Evolutionary conservation across 2,888 invertebrate genomes (phyloP).

Genomic region (Ophioninae sp.): DNA sequence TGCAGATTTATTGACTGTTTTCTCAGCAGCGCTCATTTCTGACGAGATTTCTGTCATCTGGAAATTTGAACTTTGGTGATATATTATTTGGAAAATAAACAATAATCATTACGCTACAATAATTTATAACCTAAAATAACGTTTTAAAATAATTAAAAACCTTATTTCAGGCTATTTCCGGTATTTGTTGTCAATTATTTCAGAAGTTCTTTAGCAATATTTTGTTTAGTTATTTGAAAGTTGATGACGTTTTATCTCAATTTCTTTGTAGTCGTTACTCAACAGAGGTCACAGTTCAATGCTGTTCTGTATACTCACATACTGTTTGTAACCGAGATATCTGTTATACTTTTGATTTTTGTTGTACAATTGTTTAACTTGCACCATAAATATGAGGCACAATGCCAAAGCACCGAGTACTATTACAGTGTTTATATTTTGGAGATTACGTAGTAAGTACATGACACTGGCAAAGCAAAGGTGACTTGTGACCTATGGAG

Average conservation of each 20-base stretch:
- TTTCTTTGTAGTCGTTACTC: neutral
- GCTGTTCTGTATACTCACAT: constrained; percentile 76
- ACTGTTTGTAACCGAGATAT: constrained; percentile 80
- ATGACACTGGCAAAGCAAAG: constrained; percentile 68
- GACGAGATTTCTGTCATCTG: constrained; percentile 81
- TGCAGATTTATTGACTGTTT: constrained; percentile 77
- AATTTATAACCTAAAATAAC: neutral
- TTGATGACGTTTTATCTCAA: neutral
- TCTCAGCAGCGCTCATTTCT: constrained; percentile 79
- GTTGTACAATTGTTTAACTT: constrained; percentile 81
- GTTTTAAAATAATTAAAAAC: too few species aligned
- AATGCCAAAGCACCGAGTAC: constrained; percentile 75
- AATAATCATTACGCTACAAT: neutral
- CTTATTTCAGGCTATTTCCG: too few species aligned
- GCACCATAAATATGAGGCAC: constrained; percentile 79
- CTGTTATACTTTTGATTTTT: constrained; percentile 81
- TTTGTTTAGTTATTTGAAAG: neutral
- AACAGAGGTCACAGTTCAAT: neutral
- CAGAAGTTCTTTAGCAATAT: too few species aligned
- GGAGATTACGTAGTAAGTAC: constrained; percentile 76
- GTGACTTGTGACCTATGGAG: neutral
- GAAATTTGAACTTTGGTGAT: constrained; percentile 30
- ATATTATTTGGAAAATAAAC: neutral
- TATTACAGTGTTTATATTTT: constrained; percentile 75
- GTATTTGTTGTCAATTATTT: too few species aligned